phyloP scores from a whole-genome alignment of 2,797 vertebrate species.

The Myiothlypis coronata region DNA sequence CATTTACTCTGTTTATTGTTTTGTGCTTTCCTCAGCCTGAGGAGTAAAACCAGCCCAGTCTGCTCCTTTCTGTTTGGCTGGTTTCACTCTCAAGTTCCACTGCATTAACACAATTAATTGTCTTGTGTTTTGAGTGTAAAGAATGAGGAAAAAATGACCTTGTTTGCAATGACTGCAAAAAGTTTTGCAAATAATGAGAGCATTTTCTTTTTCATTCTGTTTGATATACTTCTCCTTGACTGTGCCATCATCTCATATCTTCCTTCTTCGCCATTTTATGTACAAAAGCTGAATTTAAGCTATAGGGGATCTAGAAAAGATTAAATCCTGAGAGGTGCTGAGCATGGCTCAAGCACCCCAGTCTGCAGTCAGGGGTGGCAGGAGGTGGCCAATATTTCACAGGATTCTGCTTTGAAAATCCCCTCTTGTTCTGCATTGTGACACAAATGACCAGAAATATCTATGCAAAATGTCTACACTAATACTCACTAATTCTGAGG shows the following conservation, averaged over 20 bases:
- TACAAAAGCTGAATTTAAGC: neutral
- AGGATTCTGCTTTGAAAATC: neutral
- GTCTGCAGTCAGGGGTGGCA: neutral
- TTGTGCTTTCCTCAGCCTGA: neutral
- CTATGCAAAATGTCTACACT: neutral
- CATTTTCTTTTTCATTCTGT: neutral
- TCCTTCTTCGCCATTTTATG: neutral
- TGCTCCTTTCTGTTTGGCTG: neutral
- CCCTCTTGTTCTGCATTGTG: neutral
- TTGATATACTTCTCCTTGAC: neutral
- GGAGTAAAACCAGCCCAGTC: neutral
- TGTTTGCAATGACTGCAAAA: neutral
- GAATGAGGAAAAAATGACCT: neutral
- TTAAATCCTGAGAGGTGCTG: neutral
- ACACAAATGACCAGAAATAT: neutral
- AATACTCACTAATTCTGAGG: neutral
- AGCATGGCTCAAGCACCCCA: accelerated
- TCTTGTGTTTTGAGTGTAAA: neutral
- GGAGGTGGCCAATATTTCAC: neutral
- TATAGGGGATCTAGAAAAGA: neutral
- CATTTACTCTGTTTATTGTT: neutral
- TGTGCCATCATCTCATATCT: neutral
- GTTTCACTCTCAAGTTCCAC: neutral
- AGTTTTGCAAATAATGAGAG: neutral
- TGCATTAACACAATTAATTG: neutral